Percentiles rank a stretch among this genome's conserved stretches.
Evolutionary conservation across 2,797 vertebrate species (phyloP).

Genomic region (Xyrichtys novacula): DNA sequence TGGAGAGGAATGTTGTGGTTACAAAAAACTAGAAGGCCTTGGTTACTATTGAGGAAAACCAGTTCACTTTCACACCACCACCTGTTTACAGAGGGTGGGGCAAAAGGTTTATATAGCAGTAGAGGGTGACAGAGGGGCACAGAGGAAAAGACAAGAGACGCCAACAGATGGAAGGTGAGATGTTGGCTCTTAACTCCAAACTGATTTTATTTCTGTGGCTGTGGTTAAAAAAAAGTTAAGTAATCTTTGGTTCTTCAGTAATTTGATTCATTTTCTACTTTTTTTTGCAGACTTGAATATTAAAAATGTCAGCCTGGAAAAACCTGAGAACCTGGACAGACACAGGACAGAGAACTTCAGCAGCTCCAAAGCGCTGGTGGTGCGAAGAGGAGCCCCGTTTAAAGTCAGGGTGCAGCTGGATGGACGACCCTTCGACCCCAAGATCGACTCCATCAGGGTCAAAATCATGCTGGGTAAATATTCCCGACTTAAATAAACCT

Average conservation of each 20-base stretch:
- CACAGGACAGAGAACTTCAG: constrained; percentile 79
- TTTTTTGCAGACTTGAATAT: constrained; percentile 69
- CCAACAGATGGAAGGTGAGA: constrained; percentile 79
- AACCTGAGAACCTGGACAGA: constrained; percentile 62
- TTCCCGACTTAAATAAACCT: too few species aligned
- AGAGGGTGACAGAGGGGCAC: background rate
- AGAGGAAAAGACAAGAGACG: constrained; percentile 8
- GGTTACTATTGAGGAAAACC: constrained; percentile 19
- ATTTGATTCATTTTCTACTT: background rate
- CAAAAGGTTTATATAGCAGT: constrained; percentile 56
- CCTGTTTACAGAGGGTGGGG: constrained; percentile 46
- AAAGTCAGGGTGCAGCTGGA: constrained; percentile 67
- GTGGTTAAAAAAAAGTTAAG: too few species aligned
- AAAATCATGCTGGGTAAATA: constrained; percentile 73
- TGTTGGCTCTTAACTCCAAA: background rate
- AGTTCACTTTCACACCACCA: background rate
- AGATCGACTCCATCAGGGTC: constrained; percentile 67
- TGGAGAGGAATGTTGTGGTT: background rate
- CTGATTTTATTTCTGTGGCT: too few species aligned
- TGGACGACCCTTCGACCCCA: constrained; percentile 66
- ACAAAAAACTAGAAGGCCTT: background rate
- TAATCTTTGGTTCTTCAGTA: background rate
- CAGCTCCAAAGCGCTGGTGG: constrained; percentile 70
- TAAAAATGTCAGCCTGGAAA: constrained; percentile 69
- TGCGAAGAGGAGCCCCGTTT: constrained; percentile 82